Base-by-base conservation (phyloP, 2,113 vertebrate species). In the Pollachius pollachius region DNA sequence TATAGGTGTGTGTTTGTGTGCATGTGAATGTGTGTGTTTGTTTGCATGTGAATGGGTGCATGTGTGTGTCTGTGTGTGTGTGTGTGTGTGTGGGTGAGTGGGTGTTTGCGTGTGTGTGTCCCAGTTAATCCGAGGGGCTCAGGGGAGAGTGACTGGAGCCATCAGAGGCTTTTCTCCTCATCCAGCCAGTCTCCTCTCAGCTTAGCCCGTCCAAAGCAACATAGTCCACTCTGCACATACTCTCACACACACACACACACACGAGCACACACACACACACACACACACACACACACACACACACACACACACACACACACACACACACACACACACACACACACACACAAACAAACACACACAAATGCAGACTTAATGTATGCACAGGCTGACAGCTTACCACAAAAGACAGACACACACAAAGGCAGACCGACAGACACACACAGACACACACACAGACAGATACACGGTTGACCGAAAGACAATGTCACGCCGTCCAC, bases 141-240 rank as follows among this genome's bases (percentile, higher is more conserved):
- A 87, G 67, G 77, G 76, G 74, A 87, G 75, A 83, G 81, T 79
- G 77, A 84, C 74, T 82, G 75, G 71, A 85, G 75, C 77, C 79
- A 84, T 87, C 85, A 84, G 83, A 83, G 77, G 83, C 78, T 89
- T 85, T 85, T 83, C 70, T 84, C 66, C 64, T 78, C 73, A 71
- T 84, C 68, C 75, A 73, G 72, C 41, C 77, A 69, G 54, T 48
- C 60, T 64, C 61, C 67, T 19, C 21, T 52, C 72, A 68, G 58
- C 54, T 72, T 61, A 71, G 27, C 52, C 60, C 16, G 21, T 4
- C 30, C 63, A 48, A 16, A 12, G 34, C 16, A 19, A 7, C 34
- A 16, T 15, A 34, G 62, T 48, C 63, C 12, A 3, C 62, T 68
- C 27, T 60, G 3, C 27, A 27, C 52, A 8, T 1, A 59, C 66